phyloP scores from a whole-genome alignment of 2,888 invertebrate species.

The Drosophila acutilabella region DNA sequence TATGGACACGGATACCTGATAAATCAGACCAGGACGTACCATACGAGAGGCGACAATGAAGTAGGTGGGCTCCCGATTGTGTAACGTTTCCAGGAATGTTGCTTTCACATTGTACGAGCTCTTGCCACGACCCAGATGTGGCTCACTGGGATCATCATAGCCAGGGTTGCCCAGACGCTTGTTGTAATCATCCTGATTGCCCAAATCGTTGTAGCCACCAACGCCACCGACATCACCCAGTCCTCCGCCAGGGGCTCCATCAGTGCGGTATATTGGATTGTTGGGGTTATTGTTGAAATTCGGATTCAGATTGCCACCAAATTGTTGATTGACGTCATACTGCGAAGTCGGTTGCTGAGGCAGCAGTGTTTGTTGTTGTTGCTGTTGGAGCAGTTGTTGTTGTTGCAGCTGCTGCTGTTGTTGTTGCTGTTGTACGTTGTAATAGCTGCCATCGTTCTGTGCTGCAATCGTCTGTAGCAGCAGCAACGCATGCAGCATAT shows the following conservation, averaged over 20 bases:
- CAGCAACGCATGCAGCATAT: slow-evolving; percentile 62
- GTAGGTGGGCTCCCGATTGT: slow-evolving; percentile 88
- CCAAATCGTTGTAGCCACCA: slow-evolving; percentile 65
- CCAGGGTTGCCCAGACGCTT: slow-evolving; percentile 46
- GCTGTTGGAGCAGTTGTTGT: slow-evolving; percentile 32
- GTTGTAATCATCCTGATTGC: slow-evolving; percentile 66
- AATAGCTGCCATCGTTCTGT: slow-evolving; percentile 60
- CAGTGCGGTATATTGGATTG: slow-evolving; percentile 61
- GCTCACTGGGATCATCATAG: slow-evolving; percentile 64
- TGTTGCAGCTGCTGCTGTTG: slow-evolving; percentile 44
- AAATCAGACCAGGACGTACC: slow-evolving; percentile 96
- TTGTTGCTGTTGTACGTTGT: slow-evolving; percentile 57
- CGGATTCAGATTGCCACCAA: slow-evolving; percentile 41
- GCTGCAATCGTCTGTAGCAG: slow-evolving; percentile 52
- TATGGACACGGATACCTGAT: slow-evolving; percentile 94
- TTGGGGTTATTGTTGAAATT: slow-evolving; percentile 36
- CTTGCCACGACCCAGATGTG: slow-evolving; percentile 74
- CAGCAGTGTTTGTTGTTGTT: slow-evolving; percentile 43
- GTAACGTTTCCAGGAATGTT: slow-evolving; percentile 78
- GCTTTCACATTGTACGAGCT: slow-evolving; percentile 78
- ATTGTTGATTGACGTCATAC: slow-evolving; percentile 50
- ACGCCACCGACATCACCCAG: slow-evolving; percentile 7
- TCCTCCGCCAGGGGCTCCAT: slow-evolving; percentile 20
- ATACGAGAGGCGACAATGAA: slow-evolving; percentile 96
- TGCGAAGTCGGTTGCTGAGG: slow-evolving; percentile 40